Percentiles rank a stretch among this genome's conserved stretches.
phyloP scores from a whole-genome alignment of 2,113 vertebrate genomes.

The Rhinoderma darwinii region DNA sequence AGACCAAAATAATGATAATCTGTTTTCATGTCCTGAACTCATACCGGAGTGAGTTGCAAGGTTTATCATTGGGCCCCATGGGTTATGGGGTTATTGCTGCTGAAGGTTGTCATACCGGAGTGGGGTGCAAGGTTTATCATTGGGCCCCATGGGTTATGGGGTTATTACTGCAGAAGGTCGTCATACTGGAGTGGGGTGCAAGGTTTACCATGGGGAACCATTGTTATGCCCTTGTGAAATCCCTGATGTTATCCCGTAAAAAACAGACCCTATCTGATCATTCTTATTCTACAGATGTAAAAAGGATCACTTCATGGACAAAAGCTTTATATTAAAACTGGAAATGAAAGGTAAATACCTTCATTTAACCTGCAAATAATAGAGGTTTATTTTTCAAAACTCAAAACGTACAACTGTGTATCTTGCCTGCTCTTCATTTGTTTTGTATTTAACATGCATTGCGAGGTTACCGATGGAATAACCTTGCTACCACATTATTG shows the following conservation, averaged over 20 bases:
- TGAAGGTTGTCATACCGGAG: too few species aligned
- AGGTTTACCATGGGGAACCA: too few species aligned
- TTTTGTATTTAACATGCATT: constrained; percentile 1
- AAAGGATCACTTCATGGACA: not conserved
- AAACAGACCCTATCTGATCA: not conserved
- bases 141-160: too few species aligned
- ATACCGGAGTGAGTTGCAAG: too few species aligned
- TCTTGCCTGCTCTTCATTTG: not conserved
- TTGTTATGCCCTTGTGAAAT: not conserved
- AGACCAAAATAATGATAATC: too few species aligned
- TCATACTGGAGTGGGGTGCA: not conserved
- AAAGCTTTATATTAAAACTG: not conserved
- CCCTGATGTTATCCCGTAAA: not conserved
- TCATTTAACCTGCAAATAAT: not conserved
- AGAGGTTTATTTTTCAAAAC: not conserved
- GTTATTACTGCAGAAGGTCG: not conserved
- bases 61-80: too few species aligned
- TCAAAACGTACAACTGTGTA: not conserved
- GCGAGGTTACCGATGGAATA: constrained; percentile 32
- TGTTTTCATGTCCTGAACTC: too few species aligned
- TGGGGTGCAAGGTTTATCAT: too few species aligned
- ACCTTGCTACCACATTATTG: constrained; percentile 47
- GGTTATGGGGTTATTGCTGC: too few species aligned
- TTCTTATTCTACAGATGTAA: not conserved
- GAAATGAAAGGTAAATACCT: not conserved